phyloP scores from a whole-genome alignment of 2,888 invertebrate genomes.

The Buathra laborator region DNA sequence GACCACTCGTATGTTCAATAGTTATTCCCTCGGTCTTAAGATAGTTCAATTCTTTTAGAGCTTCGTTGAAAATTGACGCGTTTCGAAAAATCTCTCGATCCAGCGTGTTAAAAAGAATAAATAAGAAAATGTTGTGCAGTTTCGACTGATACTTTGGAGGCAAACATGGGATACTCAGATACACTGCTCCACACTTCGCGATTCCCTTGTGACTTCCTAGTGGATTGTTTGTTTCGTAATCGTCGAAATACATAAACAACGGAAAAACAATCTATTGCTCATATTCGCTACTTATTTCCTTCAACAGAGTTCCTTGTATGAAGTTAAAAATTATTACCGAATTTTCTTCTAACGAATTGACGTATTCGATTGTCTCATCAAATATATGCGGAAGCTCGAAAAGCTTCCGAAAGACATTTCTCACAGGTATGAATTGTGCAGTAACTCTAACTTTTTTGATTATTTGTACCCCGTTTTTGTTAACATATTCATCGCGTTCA shows the following conservation, averaged over 20 bases:
- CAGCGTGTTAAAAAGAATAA: conserved; percentile 62
- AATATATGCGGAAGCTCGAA: conserved; percentile 61
- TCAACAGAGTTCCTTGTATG: conserved; percentile 61
- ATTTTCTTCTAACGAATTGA: conserved; percentile 44
- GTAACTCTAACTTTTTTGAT: conserved; percentile 41
- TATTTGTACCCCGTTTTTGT: conserved; percentile 51
- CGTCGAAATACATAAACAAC: conserved; percentile 69
- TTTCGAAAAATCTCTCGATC: conserved; percentile 58
- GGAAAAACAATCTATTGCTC: conserved; percentile 57
- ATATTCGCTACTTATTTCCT: conserved; percentile 47
- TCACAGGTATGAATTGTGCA: conserved; percentile 58
- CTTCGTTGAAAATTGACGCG: conserved; percentile 56
- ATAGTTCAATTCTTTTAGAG: conserved; percentile 66
- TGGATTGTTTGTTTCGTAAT: conserved; percentile 69
- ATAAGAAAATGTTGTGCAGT: conserved; percentile 61
- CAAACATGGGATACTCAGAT: conserved; percentile 66
- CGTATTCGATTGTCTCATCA: conserved; percentile 50
- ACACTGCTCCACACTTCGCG: conserved; percentile 65
- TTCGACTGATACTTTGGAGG: conserved; percentile 62
- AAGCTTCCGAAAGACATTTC: conserved; percentile 53
- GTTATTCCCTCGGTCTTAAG: conserved; percentile 58
- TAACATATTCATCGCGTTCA: conserved; percentile 62
- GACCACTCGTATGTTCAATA: conserved; percentile 43
- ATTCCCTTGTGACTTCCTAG: conserved; percentile 67
- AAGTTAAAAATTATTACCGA: conserved; percentile 55